A percentile compares a stretch with the other conserved stretches of the same genome.
These are phyloP conservation scores for Theropithecus gelada DNA, from an alignment of 2,113 vertebrate genomes.

Conservation along the genomic window DNA sequence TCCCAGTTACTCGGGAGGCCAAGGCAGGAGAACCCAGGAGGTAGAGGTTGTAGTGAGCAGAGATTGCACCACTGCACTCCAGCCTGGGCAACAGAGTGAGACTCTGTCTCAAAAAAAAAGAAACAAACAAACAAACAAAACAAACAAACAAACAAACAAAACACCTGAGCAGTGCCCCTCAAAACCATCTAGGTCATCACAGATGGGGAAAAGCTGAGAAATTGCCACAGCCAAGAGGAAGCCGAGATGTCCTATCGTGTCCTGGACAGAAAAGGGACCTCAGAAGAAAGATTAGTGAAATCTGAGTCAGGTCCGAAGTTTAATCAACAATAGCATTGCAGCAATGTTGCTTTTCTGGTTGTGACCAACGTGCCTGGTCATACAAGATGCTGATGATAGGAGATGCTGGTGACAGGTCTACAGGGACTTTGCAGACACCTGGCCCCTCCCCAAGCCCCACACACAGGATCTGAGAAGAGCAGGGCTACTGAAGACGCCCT, in stretches of 20 bases:
- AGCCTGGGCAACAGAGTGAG: no score
- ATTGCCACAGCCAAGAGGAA: fast-evolving
- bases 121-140: no score
- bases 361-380: fast-evolving
- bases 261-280: neutral
- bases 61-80: no score
- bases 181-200: fast-evolving
- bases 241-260: fast-evolving
- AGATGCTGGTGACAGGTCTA: fast-evolving
- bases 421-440: neutral
- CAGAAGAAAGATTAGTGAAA: fast-evolving
- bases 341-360: fast-evolving
- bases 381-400: fast-evolving
- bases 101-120: no score
- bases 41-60: no score
- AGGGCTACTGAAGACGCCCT: neutral
- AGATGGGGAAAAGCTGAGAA: neutral
- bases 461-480: neutral
- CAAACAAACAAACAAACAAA: fast-evolving
- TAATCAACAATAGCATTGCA: fast-evolving
- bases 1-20: no score
- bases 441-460: neutral
- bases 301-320: fast-evolving
- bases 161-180: neutral
- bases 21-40: no score